A percentile compares a stretch with the other conserved stretches of the same genome.
These are phyloP conservation scores for Leucoraja ocellata DNA, from an alignment of 2,797 vertebrate genomes.

Conservation along the genomic window DNA sequence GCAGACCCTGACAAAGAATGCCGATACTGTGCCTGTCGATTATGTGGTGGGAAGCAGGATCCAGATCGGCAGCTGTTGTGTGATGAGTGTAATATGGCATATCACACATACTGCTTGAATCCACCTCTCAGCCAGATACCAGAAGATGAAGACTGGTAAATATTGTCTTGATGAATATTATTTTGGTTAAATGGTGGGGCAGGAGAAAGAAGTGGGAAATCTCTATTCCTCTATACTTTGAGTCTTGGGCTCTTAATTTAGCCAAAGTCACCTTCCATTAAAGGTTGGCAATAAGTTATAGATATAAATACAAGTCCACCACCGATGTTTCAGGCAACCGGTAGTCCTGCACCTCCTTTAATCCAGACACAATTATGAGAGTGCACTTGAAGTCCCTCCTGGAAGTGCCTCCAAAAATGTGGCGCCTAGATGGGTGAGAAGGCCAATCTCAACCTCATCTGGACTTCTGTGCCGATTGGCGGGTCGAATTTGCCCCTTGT, in stretches of 20 bases:
- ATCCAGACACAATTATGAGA: too few species aligned
- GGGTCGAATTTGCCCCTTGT: too few species aligned
- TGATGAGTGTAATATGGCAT: conserved; percentile 98
- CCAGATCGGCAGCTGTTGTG: conserved; percentile 95
- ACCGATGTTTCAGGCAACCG: too few species aligned
- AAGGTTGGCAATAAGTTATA: not conserved
- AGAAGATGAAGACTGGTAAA: conserved; percentile 96
- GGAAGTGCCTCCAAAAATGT: too few species aligned
- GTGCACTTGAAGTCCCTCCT: too few species aligned
- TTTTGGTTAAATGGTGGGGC: not conserved
- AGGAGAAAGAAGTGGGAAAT: conserved; percentile 36
- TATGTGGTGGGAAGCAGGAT: conserved; percentile 93
- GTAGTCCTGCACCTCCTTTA: too few species aligned
- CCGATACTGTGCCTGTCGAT: conserved; percentile 88
- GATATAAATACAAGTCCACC: too few species aligned
- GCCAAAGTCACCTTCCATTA: not conserved
- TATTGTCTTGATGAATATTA: not conserved
- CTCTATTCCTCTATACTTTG: conserved; percentile 41
- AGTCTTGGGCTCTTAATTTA: conserved; percentile 37
- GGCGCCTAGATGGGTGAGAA: too few species aligned
- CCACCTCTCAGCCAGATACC: conserved; percentile 91
- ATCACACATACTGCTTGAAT: conserved; percentile 95
- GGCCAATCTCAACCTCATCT: too few species aligned
- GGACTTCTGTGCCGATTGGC: too few species aligned
- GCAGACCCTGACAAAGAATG: conserved; percentile 88